Evolutionary conservation across 2,888 invertebrate species (phyloP), one percentile per base, ranked within the genome.

Genomic region (Anorthoa munda): DNA sequence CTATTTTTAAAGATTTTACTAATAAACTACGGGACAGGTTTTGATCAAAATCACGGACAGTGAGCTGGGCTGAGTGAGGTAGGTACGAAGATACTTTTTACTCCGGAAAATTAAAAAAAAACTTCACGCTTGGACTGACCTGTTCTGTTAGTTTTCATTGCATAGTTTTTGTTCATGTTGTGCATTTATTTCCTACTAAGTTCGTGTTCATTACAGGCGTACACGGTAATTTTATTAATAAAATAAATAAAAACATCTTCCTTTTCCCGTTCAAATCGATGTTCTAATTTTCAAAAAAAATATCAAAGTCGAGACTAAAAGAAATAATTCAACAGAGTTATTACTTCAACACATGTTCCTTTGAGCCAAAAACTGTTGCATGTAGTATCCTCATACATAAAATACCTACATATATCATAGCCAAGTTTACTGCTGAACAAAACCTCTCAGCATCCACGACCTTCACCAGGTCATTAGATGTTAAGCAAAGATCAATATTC

Each of bases 71-170:
- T n/a, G n/a, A n/a, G n/a, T n/a, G n/a, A 46, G 17, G 13, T 17
- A 9, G 23, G 5, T 13, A 18, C 39, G 39, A 39, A n/a, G 50
- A n/a, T 51, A 45, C 13, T 21, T 55, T 56, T 21, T 63, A 76
- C 21, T 39, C 23, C 46, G 72, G 75, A 72, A 79, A 79, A 51
- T 26, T 56, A 21, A 72, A 79, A 72, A 72, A 79, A 72, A 51
- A 26, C 56, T 76, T 51, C 4, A 39, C 46, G 79, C 61, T 79
- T 26, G 46, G 46, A n/a, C 5, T 46, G 23, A 23, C n/a, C 13
- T 26, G 31, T 17, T 50, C 18, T 58, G 56, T 23, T 61, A 51
- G 31, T 70, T 75, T 76, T 70, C 55, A 70, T 53, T 61, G 48
- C 18, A 48, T 26, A 13, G 31, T 70, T 63, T 78, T 70, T 70